Evolutionary conservation across 2,888 invertebrate species (phyloP).

Genomic region (Trichacis sp.): DNA sequence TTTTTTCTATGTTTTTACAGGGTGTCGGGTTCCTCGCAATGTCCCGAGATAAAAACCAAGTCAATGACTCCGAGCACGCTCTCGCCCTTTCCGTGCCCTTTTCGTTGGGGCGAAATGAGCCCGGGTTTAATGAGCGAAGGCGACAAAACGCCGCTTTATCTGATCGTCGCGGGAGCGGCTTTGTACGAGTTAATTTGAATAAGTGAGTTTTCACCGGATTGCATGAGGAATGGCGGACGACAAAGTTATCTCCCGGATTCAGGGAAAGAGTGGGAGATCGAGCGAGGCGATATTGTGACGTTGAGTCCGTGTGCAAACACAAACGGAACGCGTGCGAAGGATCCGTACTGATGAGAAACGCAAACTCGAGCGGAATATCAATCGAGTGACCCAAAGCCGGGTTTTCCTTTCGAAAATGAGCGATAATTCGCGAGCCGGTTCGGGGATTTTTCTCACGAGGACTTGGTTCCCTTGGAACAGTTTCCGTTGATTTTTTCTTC

Average conservation of each 20-base stretch:
- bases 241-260: background rate
- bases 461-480: no score
- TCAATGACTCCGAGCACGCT: conserved; percentile 1
- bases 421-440: no score
- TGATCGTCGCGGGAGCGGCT: background rate
- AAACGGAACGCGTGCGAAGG: no score
- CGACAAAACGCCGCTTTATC: background rate
- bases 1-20: background rate
- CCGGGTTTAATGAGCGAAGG: conserved; percentile 1
- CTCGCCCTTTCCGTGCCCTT: conserved; percentile 1
- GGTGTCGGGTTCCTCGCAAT: background rate
- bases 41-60: background rate
- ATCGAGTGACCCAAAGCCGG: no score
- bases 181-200: conserved; percentile 1
- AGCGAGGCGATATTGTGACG: no score
- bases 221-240: background rate
- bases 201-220: background rate
- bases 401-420: no score
- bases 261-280: no score
- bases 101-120: background rate
- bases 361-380: no score
- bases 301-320: no score
- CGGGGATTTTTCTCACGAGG: no score
- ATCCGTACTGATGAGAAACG: no score
- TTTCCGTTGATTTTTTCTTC: no score